These are phyloP conservation scores for Arremon brunneinucha DNA, from an alignment of 2,797 vertebrate species.

Conservation along the genomic window DNA sequence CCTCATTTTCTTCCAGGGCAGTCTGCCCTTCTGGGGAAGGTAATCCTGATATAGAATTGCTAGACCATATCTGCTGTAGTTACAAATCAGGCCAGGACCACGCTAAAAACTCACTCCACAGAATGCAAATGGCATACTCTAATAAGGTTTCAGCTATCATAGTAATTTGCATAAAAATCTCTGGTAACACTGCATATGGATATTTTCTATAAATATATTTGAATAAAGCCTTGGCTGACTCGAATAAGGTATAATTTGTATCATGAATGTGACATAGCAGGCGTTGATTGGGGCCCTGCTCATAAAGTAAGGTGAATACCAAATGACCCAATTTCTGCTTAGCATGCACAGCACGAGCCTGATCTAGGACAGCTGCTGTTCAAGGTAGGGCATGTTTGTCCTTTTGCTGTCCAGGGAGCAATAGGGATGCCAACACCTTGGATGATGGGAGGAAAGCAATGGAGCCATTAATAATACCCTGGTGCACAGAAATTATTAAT, in stretches of 20 bases:
- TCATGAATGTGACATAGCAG: neutral
- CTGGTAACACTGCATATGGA: neutral
- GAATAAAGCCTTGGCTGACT: conserved; percentile 10
- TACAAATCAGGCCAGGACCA: neutral
- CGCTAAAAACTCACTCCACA: neutral
- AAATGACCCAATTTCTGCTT: neutral
- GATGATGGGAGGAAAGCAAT: neutral
- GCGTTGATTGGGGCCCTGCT: neutral
- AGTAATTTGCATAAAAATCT: conserved; percentile 17
- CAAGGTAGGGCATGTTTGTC: neutral
- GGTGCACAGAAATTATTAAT: neutral
- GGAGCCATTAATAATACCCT: neutral
- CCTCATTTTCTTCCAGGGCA: neutral
- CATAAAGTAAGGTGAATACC: neutral
- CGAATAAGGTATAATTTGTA: neutral
- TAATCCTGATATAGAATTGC: neutral
- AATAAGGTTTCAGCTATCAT: neutral
- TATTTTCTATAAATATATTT: conserved; percentile 41
- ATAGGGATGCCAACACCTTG: neutral
- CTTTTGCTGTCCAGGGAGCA: neutral
- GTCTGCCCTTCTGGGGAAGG: neutral
- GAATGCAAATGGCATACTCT: neutral
- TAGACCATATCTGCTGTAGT: neutral
- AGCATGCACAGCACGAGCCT: neutral
- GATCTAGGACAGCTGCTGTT: neutral